These are phyloP conservation scores for Eulemur coronatus DNA, from an alignment of 2,797 vertebrate species.

Conservation along the genomic window DNA sequence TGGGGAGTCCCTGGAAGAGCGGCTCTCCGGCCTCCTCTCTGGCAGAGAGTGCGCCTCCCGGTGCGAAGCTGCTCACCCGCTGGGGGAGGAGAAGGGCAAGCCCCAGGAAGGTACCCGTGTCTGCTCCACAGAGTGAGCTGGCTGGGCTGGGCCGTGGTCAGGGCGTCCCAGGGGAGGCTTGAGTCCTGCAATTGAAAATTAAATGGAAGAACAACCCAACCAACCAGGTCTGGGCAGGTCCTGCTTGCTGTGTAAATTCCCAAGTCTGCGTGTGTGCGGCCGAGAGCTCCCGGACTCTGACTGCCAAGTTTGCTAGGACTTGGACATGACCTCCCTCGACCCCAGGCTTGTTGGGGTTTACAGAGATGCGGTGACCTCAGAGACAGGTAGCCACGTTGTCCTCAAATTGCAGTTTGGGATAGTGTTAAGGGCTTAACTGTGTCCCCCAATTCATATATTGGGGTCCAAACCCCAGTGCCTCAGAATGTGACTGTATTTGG, in stretches of 20 bases:
- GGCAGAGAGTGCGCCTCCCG: neutral
- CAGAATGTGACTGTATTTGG: neutral
- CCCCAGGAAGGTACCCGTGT: neutral
- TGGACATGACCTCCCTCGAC: neutral
- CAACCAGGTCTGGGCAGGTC: neutral
- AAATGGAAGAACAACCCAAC: neutral
- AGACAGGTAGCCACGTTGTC: accelerated
- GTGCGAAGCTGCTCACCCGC: accelerated
- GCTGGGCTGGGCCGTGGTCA: neutral
- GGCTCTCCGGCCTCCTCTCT: neutral
- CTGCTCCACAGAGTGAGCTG: neutral
- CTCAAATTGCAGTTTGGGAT: neutral
- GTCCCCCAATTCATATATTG: neutral
- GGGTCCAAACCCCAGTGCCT: too few relatives aligned
- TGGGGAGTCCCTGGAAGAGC: neutral
- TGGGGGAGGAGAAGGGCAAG: accelerated
- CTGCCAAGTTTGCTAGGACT: neutral
- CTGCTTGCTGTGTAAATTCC: neutral
- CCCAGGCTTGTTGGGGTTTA: neutral
- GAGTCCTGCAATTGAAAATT: neutral
- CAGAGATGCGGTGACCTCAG: neutral
- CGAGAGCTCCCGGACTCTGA: neutral
- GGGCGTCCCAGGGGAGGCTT: neutral
- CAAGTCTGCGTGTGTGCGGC: neutral
- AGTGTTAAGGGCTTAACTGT: neutral